Conservation (phyloP, 2,888 invertebrate species). For the Ophion ventricosus region DNA sequence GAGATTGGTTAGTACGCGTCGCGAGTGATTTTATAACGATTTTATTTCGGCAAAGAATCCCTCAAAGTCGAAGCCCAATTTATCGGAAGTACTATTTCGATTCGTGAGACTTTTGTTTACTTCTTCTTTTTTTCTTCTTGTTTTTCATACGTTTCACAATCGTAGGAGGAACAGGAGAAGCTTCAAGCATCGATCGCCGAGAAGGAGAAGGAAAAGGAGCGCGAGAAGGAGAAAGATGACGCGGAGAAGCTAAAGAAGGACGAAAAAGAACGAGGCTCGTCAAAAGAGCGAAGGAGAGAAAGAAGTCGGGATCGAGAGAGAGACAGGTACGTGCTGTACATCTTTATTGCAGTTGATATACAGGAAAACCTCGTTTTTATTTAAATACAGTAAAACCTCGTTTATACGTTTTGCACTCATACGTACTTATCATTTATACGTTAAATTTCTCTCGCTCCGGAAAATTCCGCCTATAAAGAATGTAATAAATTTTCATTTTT, state of each 20-base stretch:
- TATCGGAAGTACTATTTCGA: background rate
- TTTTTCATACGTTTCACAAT: background rate
- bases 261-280: conserved; percentile 80
- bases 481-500: too few species aligned
- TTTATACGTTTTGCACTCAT: too few species aligned
- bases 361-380: too few species aligned
- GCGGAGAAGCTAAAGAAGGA: conserved; percentile 80
- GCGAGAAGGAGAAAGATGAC: conserved; percentile 82
- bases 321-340: conserved; percentile 74
- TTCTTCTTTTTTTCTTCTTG: background rate
- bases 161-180: conserved; percentile 91
- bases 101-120: background rate
- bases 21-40: conserved; percentile 11
- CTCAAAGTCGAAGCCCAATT: background rate
- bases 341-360: background rate
- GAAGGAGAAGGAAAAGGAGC: conserved; percentile 84
- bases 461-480: too few species aligned
- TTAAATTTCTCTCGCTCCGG: too few species aligned
- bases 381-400: too few species aligned
- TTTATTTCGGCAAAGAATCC: conserved; percentile 43
- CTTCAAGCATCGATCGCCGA: conserved; percentile 86
- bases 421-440: too few species aligned
- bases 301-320: conserved; percentile 81
- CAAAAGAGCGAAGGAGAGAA: conserved; percentile 82
- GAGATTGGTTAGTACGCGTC: conserved; percentile 87